Evolutionary conservation across 2,113 vertebrate genomes (phyloP).

Genomic region (Felis chaus): DNA sequence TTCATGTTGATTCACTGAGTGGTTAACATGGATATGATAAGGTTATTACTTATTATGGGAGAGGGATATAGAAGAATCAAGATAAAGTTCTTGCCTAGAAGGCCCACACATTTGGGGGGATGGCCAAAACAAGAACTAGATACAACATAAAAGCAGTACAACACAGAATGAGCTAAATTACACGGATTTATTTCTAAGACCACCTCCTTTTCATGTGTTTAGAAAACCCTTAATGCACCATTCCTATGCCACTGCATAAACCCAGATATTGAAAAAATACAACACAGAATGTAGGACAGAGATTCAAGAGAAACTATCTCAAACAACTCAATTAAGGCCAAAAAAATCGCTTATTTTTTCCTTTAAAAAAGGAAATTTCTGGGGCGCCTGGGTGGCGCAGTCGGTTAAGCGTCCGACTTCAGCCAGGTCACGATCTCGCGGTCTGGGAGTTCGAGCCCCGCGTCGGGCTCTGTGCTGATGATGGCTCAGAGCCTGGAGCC

Average conservation of each 20-base stretch:
- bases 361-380: not conserved
- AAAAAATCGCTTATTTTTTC: not conserved
- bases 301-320: not conserved
- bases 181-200: not conserved
- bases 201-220: not conserved
- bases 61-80: not conserved
- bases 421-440: too few species aligned
- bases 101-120: rapidly evolving
- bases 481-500: too few species aligned
- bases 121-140: not conserved
- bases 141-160: not conserved
- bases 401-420: too few species aligned
- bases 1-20: not conserved
- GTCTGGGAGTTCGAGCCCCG: too few species aligned
- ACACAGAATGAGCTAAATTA: not conserved
- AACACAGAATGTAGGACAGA: not conserved
- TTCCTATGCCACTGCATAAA: not conserved
- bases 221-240: not conserved
- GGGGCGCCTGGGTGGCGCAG: too few species aligned
- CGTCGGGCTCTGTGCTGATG: too few species aligned
- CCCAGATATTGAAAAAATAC: not conserved
- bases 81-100: not conserved
- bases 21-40: not conserved
- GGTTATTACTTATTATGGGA: not conserved
- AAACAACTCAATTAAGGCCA: not conserved